Percentiles rank a stretch among this genome's conserved stretches.
These are phyloP conservation scores for Nothocercus nigrocapillus DNA, from an alignment of 2,113 vertebrate genomes.

Conservation along the genomic window DNA sequence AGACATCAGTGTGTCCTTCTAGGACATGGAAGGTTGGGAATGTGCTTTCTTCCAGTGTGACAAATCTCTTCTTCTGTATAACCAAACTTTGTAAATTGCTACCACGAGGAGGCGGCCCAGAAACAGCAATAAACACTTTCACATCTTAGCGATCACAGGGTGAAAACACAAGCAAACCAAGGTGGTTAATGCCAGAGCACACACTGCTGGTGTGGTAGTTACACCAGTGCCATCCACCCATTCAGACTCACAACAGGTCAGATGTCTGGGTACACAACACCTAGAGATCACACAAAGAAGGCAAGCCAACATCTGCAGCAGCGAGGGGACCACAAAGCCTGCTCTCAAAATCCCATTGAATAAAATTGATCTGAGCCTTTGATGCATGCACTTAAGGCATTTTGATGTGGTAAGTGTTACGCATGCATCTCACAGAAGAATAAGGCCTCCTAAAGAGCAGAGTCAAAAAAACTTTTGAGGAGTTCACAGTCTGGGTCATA, in stretches of 20 bases:
- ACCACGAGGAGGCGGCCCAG: background rate
- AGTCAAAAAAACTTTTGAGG: background rate
- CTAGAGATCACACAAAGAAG: background rate
- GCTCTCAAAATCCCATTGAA: background rate
- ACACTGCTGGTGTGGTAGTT: background rate
- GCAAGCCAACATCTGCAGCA: background rate
- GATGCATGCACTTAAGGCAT: background rate
- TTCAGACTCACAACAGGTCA: background rate
- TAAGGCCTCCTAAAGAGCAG: background rate
- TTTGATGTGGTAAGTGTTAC: background rate
- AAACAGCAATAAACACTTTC: background rate
- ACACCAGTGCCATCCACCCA: background rate
- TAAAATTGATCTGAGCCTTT: background rate
- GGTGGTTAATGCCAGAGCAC: background rate
- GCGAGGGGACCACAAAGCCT: background rate
- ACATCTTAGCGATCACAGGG: background rate
- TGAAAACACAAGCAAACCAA: background rate
- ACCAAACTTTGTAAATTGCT: background rate
- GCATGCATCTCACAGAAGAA: background rate
- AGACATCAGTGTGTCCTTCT: background rate
- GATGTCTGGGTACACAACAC: background rate
- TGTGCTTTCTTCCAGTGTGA: background rate
- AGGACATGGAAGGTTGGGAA: background rate
- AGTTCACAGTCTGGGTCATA: background rate
- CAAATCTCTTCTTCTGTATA: background rate